Percentiles rank a stretch among this genome's conserved stretches.
These are phyloP conservation scores for Drosophila limbata DNA, from an alignment of 2,888 invertebrate species.

Conservation along the genomic window DNA sequence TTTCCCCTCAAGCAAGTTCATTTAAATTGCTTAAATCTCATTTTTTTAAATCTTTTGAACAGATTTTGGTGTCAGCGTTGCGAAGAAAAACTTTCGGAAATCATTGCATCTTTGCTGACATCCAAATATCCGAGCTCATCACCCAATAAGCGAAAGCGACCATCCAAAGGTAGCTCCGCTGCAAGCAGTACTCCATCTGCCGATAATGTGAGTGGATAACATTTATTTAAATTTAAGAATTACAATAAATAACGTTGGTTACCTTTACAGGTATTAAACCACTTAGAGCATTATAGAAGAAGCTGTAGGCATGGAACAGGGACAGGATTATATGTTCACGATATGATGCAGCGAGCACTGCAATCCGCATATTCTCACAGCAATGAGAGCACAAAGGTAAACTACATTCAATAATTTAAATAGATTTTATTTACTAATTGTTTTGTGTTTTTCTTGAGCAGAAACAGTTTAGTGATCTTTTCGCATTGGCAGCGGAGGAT, in stretches of 20 bases:
- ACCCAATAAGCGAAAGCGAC: constrained; percentile 96
- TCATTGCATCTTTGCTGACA: constrained; percentile 91
- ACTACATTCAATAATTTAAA: neutral
- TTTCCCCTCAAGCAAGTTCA: too few species aligned
- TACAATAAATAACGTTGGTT: neutral
- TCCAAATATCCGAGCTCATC: constrained; percentile 94
- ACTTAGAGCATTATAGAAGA: constrained; percentile 95
- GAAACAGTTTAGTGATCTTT: constrained; percentile 95
- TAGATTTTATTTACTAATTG: neutral
- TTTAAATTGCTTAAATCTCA: too few species aligned
- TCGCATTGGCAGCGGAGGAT: constrained; percentile 95
- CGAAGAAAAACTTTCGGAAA: constrained; percentile 94
- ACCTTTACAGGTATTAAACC: constrained; percentile 90
- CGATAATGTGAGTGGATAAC: constrained; percentile 87
- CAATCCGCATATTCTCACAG: constrained; percentile 95
- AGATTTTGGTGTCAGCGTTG: constrained; percentile 96
- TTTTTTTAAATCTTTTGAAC: neutral
- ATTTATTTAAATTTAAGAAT: neutral
- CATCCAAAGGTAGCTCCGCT: constrained; percentile 90
- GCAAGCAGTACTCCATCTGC: constrained; percentile 91
- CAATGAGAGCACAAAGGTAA: constrained; percentile 93
- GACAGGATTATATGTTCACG: constrained; percentile 93
- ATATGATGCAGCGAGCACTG: constrained; percentile 95
- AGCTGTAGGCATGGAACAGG: constrained; percentile 89
- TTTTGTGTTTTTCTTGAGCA: constrained; percentile 74